Evolutionary conservation across 2,888 invertebrate genomes (phyloP).

Genomic region (Omphaloscelis lunosa): DNA sequence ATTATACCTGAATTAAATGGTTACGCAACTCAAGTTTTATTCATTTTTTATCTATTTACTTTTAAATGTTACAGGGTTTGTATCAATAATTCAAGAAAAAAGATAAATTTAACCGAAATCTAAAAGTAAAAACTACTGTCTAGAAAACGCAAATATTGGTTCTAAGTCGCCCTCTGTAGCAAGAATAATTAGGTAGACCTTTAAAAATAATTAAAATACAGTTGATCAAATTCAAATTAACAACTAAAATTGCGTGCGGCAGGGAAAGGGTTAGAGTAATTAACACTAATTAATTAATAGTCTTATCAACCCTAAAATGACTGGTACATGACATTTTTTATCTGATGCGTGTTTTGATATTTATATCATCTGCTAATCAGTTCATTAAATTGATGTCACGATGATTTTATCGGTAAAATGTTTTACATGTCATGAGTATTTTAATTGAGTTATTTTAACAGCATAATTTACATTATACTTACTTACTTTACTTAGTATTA

Average conservation of each 20-base stretch:
- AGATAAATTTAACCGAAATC: background rate
- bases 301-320: constrained; percentile 78
- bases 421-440: constrained; percentile 47
- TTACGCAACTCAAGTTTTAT: background rate
- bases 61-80: too few relatives aligned
- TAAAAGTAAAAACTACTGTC: background rate
- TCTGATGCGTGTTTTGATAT: constrained; percentile 80
- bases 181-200: background rate
- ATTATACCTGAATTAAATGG: background rate
- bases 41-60: too few relatives aligned
- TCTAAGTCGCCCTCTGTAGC: too few relatives aligned
- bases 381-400: constrained; percentile 44
- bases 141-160: too few relatives aligned
- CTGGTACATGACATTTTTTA: constrained; percentile 83
- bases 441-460: constrained; percentile 31
- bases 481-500: too few relatives aligned
- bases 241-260: constrained; percentile 59
- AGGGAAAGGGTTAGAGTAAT: constrained; percentile 84
- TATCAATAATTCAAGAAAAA: background rate
- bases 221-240: constrained; percentile 6
- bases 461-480: background rate
- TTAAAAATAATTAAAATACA: constrained; percentile 13
- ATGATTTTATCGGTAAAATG: constrained; percentile 56
- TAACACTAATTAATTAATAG: constrained; percentile 83
- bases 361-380: constrained; percentile 63